Evolutionary conservation across 2,797 vertebrate species (phyloP).

Genomic region (Rousettus madagascariensis): DNA sequence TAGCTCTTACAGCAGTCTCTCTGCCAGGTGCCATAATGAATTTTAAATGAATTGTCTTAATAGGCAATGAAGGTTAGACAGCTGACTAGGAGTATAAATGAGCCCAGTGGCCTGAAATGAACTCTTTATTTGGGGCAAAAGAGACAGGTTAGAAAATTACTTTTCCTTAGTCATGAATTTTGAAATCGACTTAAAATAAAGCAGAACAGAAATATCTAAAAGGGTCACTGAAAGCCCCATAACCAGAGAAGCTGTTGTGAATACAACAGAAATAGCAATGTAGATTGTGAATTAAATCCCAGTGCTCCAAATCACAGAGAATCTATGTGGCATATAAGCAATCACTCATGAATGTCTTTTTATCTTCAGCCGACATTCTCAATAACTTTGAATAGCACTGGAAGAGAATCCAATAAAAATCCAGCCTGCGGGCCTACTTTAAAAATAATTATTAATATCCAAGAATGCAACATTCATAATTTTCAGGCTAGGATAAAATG

Average conservation of each 20-base stretch:
- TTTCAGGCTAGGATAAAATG: slow-evolving; percentile 65
- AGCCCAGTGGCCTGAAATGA: not conserved
- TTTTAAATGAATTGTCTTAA: not conserved
- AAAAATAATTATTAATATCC: slow-evolving; percentile 66
- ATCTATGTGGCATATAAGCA: slow-evolving; percentile 20
- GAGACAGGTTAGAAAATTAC: slow-evolving; percentile 32
- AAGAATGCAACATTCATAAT: slow-evolving; percentile 68
- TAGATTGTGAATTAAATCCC: slow-evolving; percentile 23
- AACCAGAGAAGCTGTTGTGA: not conserved
- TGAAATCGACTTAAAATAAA: slow-evolving; percentile 24
- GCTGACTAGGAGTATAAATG: not conserved
- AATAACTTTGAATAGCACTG: slow-evolving; percentile 55
- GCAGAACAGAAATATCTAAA: not conserved
- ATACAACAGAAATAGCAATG: slow-evolving; percentile 19
- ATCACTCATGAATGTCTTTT: slow-evolving; percentile 47
- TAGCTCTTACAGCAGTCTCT: not conserved
- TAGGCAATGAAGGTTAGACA: not conserved
- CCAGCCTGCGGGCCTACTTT: slow-evolving; percentile 54
- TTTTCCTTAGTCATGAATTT: slow-evolving; percentile 50
- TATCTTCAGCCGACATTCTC: slow-evolving; percentile 58
- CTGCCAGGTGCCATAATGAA: not conserved
- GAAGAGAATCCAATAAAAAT: slow-evolving; percentile 61
- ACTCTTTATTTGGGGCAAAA: not conserved
- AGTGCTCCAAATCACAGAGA: slow-evolving; percentile 33
- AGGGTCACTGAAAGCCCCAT: not conserved